Evolutionary conservation across 2,888 invertebrate genomes (phyloP).

Genomic region (Epinotia nisella): DNA sequence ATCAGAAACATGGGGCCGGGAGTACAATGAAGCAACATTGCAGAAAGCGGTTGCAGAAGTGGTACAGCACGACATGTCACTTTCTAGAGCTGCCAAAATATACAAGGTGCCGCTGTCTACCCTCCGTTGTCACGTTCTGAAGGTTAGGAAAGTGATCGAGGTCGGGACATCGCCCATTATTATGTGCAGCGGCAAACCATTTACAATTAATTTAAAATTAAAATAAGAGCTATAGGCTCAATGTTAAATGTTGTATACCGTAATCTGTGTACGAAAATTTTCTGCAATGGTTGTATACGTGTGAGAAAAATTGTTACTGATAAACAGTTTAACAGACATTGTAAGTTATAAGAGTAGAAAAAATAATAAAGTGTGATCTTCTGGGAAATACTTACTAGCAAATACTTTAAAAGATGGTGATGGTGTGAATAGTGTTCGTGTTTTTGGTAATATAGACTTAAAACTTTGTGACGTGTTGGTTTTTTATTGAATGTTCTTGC

Average conservation of each 20-base stretch:
- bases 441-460: too few species aligned
- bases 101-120: constrained; percentile 1
- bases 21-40: background rate
- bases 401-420: background rate
- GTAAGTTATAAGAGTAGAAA: too few species aligned
- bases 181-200: constrained; percentile 4
- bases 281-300: too few species aligned
- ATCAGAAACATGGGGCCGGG: constrained; percentile 4
- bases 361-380: too few species aligned
- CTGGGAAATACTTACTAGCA: background rate
- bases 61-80: background rate
- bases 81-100: background rate
- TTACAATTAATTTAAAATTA: background rate
- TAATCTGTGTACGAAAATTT: too few species aligned
- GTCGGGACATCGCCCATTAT: background rate
- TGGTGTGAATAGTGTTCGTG: too few species aligned
- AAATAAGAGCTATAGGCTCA: background rate
- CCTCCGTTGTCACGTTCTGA: constrained; percentile 2
- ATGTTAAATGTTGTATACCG: too few species aligned
- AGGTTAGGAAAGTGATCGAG: background rate
- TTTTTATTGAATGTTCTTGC: too few species aligned
- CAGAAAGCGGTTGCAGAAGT: constrained; percentile 3
- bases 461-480: too few species aligned
- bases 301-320: too few species aligned
- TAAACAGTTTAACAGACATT: too few species aligned